These are phyloP conservation scores for Polyploca ridens DNA, from an alignment of 2,888 invertebrate species.

Conservation along the genomic window DNA sequence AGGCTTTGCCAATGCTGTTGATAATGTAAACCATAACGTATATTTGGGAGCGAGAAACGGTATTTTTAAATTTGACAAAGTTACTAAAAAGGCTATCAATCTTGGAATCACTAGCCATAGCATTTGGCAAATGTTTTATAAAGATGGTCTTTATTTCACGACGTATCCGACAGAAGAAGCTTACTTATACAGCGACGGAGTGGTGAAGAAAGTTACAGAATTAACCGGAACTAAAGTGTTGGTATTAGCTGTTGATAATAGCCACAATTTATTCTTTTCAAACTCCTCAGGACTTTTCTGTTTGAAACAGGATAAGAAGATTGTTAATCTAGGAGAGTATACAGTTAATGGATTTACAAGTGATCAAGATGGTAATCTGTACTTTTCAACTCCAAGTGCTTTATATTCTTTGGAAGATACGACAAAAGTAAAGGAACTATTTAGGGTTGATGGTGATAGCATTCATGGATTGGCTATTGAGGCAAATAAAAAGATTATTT, in stretches of 20 bases:
- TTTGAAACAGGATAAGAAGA: slow-evolving; percentile 26
- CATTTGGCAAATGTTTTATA: slow-evolving; percentile 71
- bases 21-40: slow-evolving; percentile 46
- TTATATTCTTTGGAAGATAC: slow-evolving; percentile 34
- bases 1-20: slow-evolving; percentile 64
- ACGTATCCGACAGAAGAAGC: slow-evolving; percentile 51
- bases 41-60: slow-evolving; percentile 66
- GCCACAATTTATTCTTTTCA: slow-evolving; percentile 40
- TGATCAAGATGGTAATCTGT: slow-evolving; percentile 45
- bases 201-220: slow-evolving; percentile 33
- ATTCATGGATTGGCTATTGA: slow-evolving; percentile 44
- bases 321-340: slow-evolving; percentile 26
- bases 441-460: slow-evolving; percentile 25
- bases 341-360: slow-evolving; percentile 39
- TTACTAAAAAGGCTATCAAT: slow-evolving; percentile 45
- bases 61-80: slow-evolving; percentile 57
- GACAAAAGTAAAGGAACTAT: slow-evolving; percentile 25
- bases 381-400: slow-evolving; percentile 41
- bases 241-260: slow-evolving; percentile 43
- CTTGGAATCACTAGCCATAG: slow-evolving; percentile 42
- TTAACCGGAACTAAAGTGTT: slow-evolving; percentile 36
- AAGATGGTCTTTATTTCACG: slow-evolving; percentile 63
- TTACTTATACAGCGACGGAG: slow-evolving; percentile 38
- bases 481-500: slow-evolving; percentile 43
- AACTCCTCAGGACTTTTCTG: slow-evolving; percentile 52